Base-by-base conservation (phyloP, 2,113 vertebrate species). In the Neodontobutis hainanensis region DNA sequence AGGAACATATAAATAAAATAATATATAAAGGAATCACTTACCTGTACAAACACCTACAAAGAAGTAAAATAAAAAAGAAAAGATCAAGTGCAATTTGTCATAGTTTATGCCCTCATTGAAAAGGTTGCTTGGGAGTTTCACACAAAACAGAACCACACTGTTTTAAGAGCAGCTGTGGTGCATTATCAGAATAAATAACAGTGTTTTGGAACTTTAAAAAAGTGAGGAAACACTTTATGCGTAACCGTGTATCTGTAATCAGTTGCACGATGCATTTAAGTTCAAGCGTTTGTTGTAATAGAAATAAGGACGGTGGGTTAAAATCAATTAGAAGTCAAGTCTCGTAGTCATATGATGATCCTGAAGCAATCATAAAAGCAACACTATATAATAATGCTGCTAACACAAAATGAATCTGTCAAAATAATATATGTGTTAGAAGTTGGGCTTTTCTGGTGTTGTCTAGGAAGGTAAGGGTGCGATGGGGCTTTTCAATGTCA, bases 51-150 rank as follows among this genome's bases (percentile, higher is more conserved):
- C 12, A 78, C 14, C 27, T 6, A 71, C 47, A 70, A 42, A 60
- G 49, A 45, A 53, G 14, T 38, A 51, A 61, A 34, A 68, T 11
- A 55, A 42, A 19, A 52, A 59, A 43, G 42, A 47, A 50, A 66
- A 27, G 27, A 4, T 34, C 0, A 7, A 88, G 84, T 86, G 83
- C 86, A 87, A 82, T 79, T 70, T 70, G 86, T 87, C 81, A 87
- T 81, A 88, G 83, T 76, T 73, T 15, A 35, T 6, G 16, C 61
- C 75, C 75, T 75, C 73, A 0, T 58, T 11, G 10, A 12, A 50
- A 73, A 82, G 72, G n/a, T 65, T 67, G 70, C 60, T 8, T 50
- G 48, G 35, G 42, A 15, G 8, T 0, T 8, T 42, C 16, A 11
- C 9, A 47, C 3, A 73, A 65, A 50, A 62, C 8, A 51, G 12